phyloP scores from a whole-genome alignment of 2,113 vertebrate species.

The Dromiciops gliroides region DNA sequence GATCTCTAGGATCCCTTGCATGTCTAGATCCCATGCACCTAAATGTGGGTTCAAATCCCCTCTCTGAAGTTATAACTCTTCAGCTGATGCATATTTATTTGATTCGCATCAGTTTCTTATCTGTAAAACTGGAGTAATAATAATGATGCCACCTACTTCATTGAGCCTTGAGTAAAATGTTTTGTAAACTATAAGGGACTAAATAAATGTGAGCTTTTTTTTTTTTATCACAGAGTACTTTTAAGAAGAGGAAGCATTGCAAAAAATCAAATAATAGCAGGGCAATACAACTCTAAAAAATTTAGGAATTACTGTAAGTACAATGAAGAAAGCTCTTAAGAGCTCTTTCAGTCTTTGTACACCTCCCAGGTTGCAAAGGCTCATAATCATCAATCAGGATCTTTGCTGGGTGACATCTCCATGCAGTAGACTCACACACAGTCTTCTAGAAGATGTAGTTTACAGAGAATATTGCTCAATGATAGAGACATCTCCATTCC shows the following conservation, averaged over 20 bases:
- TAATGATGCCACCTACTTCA: not conserved
- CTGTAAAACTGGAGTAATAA: not conserved
- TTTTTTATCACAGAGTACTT: not conserved
- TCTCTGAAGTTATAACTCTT: not conserved
- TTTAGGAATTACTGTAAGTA: not conserved
- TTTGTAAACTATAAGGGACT: not conserved
- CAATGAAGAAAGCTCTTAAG: not conserved
- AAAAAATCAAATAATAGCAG: not conserved
- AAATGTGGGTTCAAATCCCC: not conserved
- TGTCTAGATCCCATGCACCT: not conserved
- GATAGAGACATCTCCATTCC: not conserved
- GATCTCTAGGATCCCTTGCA: not conserved
- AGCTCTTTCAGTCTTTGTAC: not conserved
- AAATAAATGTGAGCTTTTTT: not conserved
- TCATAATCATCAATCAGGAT: not conserved
- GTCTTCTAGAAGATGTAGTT: not conserved
- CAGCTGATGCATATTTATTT: not conserved
- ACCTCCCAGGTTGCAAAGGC: not conserved
- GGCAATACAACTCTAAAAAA: not conserved
- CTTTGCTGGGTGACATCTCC: not conserved
- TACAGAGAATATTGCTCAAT: not conserved
- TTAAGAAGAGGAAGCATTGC: not conserved
- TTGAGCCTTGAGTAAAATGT: not conserved
- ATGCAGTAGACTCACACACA: not conserved
- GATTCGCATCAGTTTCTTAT: not conserved